Base-by-base conservation (phyloP, 2,113 vertebrate species). In the Brachyhypopomus occidentalis region DNA sequence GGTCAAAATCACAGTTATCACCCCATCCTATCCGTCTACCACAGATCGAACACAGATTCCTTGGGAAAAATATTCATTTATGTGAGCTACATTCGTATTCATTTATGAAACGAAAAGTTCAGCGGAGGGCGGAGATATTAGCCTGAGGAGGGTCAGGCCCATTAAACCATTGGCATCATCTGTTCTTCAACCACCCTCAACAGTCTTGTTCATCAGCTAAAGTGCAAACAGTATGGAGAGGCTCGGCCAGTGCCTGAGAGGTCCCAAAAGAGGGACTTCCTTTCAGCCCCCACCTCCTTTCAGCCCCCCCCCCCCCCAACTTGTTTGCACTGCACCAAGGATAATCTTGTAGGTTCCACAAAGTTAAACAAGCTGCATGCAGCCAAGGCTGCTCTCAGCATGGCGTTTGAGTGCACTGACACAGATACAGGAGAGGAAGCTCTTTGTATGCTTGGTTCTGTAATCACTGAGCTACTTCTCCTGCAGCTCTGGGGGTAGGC, bases 311-410 rank as follows among this genome's bases (percentile, higher is more conserved):
- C 41, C 80, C 83, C 84, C 23, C 14, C 63, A 74, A 60, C 80
- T 77, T 91, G 89, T 94, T 92, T 93, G 91, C 88, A 89, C 89
- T 88, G 82, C 70, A 86, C 86, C 72, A 77, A 88, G 89, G 90
- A 92, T 90, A 90, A 93, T 92, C 89, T 90, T 88, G 88, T 91
- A 88, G 90, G 88, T 90, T 91, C 87, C 87, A 88, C 87, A 87
- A 90, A 90, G 89, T 91, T 88, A 92, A 92, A 93, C 90, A 93
- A 91, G 87, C 78, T 88, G 91, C 91, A 62, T 62, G 80, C 87
- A 90, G 91, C 91, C 92, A 92, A 89, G 87, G 88, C 55, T 64
- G 89, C 88, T 84, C 84, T 89, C 91, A 88, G 89, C 87, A 83
- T 84, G 83, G 87, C 80, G 48, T 85, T 85, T 85, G 88, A 89